Conservation (phyloP, 2,113 vertebrate genomes). For the Pitta sordida region DNA sequence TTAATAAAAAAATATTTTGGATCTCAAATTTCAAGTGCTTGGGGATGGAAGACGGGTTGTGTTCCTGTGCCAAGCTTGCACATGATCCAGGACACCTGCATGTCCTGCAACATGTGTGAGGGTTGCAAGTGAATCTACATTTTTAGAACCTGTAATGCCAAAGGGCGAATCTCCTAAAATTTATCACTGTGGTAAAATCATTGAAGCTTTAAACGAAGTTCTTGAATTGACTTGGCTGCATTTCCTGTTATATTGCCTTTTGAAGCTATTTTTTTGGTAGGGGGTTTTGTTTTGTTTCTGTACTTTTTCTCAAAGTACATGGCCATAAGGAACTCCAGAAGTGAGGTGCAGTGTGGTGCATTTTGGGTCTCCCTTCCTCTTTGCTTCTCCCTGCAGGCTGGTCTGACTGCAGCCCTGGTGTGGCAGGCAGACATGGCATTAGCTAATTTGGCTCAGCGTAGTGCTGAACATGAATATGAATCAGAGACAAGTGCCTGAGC, state of each 20-base stretch:
- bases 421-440: slow-evolving; percentile 20
- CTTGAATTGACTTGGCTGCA: background rate
- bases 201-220: background rate
- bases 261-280: background rate
- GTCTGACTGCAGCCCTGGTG: background rate
- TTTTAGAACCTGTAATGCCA: background rate
- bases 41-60: background rate
- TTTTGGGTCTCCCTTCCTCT: background rate
- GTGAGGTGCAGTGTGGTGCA: background rate
- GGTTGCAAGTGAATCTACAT: background rate
- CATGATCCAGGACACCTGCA: background rate
- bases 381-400: background rate
- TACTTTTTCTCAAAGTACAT: background rate
- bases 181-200: background rate
- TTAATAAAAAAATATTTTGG: background rate
- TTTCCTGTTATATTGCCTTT: background rate
- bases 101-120: background rate
- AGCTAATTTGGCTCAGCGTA: slow-evolving; percentile 21
- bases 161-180: background rate
- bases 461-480: slow-evolving; percentile 61
- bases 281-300: background rate
- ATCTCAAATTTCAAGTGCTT: background rate
- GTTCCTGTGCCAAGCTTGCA: background rate
- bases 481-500: slow-evolving; percentile 65
- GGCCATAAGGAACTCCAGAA: background rate